Percentiles rank a stretch among this genome's conserved stretches.
Conservation (phyloP, 2,888 invertebrate genomes). For the Latrodectus hesperus region DNA sequence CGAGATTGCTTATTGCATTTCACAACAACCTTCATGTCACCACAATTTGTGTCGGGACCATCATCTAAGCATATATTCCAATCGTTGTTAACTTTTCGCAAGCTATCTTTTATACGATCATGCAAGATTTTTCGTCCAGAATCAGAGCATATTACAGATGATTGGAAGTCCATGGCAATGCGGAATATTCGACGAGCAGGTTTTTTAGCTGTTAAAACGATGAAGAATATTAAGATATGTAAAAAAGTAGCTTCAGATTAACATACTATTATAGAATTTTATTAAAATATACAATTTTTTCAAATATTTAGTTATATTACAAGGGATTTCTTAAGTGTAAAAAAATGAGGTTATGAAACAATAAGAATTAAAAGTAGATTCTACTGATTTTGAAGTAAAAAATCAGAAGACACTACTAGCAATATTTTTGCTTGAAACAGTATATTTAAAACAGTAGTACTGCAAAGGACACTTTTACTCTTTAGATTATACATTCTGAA, state of each 20-base stretch:
- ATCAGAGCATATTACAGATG: conserved; percentile 95
- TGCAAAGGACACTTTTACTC: no score
- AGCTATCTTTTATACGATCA: conserved; percentile 90
- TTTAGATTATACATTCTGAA: no score
- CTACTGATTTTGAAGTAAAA: no score
- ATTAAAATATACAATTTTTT: no score
- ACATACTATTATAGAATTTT: no score
- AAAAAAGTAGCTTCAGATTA: not conserved
- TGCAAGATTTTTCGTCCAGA: conserved; percentile 93
- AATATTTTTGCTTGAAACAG: no score
- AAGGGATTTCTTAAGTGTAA: conserved; percentile 42
- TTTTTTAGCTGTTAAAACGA: conserved; percentile 81
- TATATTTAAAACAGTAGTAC: no score
- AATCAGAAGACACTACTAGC: no score
- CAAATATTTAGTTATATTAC: not conserved
- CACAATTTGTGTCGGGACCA: conserved; percentile 74
- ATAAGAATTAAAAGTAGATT: no score
- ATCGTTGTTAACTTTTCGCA: conserved; percentile 91
- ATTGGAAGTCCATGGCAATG: conserved; percentile 94
- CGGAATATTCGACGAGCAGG: conserved; percentile 95
- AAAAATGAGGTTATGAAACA: no score
- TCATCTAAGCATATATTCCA: conserved; percentile 98
- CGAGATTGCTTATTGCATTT: conserved; percentile 84
- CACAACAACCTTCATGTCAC: conserved; percentile 84
- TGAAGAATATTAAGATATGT: not conserved